Percentiles rank a stretch among this genome's conserved stretches.
phyloP scores from a whole-genome alignment of 2,113 vertebrate genomes.

The Tapirus terrestris region DNA sequence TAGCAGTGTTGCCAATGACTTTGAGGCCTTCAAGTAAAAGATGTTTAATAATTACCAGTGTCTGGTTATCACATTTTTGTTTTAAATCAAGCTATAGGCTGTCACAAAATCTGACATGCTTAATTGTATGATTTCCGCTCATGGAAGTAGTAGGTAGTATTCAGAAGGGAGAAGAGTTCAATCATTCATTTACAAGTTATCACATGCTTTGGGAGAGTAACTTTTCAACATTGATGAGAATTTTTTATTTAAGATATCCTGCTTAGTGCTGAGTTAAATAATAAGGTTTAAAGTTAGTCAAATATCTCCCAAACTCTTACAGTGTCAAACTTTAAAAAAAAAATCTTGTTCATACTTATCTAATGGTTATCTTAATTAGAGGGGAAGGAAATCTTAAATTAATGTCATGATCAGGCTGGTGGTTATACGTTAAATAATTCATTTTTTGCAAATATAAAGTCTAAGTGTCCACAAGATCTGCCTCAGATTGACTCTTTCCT shows the following conservation, averaged over 20 bases:
- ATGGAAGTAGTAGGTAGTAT: background rate
- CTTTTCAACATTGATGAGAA: background rate
- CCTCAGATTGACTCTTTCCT: constrained; percentile 6
- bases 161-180: background rate
- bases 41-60: background rate
- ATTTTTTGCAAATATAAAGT: background rate
- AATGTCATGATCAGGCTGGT: background rate
- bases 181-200: background rate
- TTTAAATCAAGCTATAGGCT: constrained; percentile 16
- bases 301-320: constrained; percentile 37
- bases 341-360: background rate
- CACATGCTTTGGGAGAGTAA: background rate
- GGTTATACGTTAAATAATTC: constrained; percentile 59
- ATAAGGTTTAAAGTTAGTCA: background rate
- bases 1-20: background rate
- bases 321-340: constrained; percentile 6
- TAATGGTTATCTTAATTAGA: constrained; percentile 58
- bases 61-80: constrained; percentile 13
- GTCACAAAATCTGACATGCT: background rate
- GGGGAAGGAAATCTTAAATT: constrained; percentile 53
- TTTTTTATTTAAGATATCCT: background rate
- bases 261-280: background rate
- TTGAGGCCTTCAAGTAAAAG: background rate
- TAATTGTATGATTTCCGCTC: constrained; percentile 3
- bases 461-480: background rate